Percentiles rank a stretch among this genome's conserved stretches.
These are phyloP conservation scores for Caenorhabditis sp. DNA, from an alignment of 2,888 invertebrate genomes.

Conservation along the genomic window DNA sequence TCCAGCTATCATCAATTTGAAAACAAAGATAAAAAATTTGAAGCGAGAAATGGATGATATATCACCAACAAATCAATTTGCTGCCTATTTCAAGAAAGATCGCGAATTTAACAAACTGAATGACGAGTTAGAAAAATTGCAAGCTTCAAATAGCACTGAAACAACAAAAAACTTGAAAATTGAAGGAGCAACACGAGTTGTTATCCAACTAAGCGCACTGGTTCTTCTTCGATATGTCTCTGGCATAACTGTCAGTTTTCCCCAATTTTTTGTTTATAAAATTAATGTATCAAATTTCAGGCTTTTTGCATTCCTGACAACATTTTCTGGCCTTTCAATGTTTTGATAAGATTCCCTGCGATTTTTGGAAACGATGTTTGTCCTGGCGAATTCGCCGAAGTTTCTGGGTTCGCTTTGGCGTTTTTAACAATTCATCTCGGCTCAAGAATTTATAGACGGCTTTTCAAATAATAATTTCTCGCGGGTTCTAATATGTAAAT, in stretches of 20 bases:
- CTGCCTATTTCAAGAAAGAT: constrained; percentile 49
- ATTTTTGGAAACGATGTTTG: constrained; percentile 34
- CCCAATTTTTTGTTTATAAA: background rate
- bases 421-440: constrained; percentile 27
- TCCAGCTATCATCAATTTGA: constrained; percentile 16
- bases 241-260: constrained; percentile 12
- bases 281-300: constrained; percentile 9
- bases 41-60: constrained; percentile 24
- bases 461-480: background rate
- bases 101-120: constrained; percentile 36
- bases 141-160: constrained; percentile 10
- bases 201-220: constrained; percentile 16
- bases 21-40: constrained; percentile 18
- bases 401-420: constrained; percentile 31
- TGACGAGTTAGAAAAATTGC: constrained; percentile 26
- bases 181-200: constrained; percentile 18
- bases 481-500: background rate
- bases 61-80: constrained; percentile 44
- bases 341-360: constrained; percentile 42
- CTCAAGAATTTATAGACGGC: constrained; percentile 2
- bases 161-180: constrained; percentile 31
- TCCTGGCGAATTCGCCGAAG: constrained; percentile 39
- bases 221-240: constrained; percentile 26
- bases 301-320: constrained; percentile 44
- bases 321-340: constrained; percentile 47